Conservation (phyloP, 2,113 vertebrate genomes). For the Phalacrocorax carbo region DNA sequence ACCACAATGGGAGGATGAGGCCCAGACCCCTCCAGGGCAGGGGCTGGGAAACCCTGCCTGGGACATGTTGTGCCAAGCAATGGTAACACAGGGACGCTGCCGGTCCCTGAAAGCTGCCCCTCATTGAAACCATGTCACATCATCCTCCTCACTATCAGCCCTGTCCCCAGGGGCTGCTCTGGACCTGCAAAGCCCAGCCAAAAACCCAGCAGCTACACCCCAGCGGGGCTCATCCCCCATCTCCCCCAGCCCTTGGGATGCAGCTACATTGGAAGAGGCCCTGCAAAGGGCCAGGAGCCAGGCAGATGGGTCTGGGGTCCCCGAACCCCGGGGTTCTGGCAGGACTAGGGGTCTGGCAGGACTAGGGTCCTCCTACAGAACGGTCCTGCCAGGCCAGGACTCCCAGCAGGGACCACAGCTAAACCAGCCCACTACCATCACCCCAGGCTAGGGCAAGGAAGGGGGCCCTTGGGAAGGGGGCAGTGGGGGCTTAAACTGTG, state of each 20-base stretch:
- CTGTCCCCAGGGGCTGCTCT: background rate
- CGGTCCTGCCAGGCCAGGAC: background rate
- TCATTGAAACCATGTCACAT: accelerated
- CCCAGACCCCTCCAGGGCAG: accelerated
- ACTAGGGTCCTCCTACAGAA: background rate
- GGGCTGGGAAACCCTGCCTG: background rate
- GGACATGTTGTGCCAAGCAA: accelerated
- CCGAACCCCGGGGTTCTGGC: accelerated
- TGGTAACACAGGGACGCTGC: accelerated
- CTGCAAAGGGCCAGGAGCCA: accelerated
- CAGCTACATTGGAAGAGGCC: accelerated
- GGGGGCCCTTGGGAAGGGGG: background rate
- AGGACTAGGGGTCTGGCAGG: background rate
- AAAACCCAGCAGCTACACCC: background rate
- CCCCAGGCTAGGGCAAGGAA: background rate
- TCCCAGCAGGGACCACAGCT: background rate
- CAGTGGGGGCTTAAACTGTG: accelerated
- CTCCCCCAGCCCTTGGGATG: background rate
- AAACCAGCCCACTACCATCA: background rate
- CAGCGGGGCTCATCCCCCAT: background rate
- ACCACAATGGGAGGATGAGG: accelerated
- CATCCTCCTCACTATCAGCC: background rate
- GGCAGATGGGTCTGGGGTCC: background rate
- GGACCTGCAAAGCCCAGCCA: background rate
- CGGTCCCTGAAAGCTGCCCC: too few species aligned